Evolutionary conservation across 1,140 invertebrate genomes (phyloP).

Genomic region (Drosophila asahinai): DNA sequence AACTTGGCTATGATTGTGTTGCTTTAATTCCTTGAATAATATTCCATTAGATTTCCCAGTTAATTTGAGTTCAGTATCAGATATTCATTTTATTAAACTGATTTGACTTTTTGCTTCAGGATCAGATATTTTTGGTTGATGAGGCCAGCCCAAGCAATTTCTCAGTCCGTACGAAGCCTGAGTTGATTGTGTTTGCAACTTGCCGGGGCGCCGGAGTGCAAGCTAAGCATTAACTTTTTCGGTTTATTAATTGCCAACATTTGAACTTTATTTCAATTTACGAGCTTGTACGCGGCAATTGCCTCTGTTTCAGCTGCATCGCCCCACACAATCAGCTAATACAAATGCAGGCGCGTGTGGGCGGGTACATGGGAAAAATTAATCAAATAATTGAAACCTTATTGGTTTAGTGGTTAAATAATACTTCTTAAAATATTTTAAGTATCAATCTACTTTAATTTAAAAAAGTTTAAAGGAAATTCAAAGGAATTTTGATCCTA

Average conservation of each 20-base stretch:
- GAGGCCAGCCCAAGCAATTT: conserved; percentile 6
- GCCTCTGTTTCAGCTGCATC: conserved; percentile 38
- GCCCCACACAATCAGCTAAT: conserved; percentile 64
- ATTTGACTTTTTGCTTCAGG: neutral
- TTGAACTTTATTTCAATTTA: conserved; percentile 83
- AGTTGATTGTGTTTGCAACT: conserved; percentile 33
- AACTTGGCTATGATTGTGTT: too few relatives aligned
- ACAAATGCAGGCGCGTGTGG: conserved; percentile 20
- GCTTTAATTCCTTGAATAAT: neutral
- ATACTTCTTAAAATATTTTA: too few relatives aligned
- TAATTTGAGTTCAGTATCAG: neutral
- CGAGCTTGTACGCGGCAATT: conserved; percentile 67
- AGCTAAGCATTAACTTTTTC: conserved; percentile 73
- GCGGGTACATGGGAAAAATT: neutral
- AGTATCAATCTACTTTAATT: too few relatives aligned
- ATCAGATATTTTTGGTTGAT: conserved; percentile 21
- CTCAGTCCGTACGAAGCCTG: conserved; percentile 11
- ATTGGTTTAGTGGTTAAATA: neutral
- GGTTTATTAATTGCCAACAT: conserved; percentile 81
- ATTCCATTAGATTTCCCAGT: too few relatives aligned
- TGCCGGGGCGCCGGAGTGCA: conserved; percentile 12
- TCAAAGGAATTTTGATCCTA: too few relatives aligned
- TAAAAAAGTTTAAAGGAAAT: too few relatives aligned
- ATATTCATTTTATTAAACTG: neutral
- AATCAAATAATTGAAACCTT: neutral